These are phyloP conservation scores for Cylindroiulus punctatus DNA, from an alignment of 2,888 invertebrate genomes.

Conservation along the genomic window DNA sequence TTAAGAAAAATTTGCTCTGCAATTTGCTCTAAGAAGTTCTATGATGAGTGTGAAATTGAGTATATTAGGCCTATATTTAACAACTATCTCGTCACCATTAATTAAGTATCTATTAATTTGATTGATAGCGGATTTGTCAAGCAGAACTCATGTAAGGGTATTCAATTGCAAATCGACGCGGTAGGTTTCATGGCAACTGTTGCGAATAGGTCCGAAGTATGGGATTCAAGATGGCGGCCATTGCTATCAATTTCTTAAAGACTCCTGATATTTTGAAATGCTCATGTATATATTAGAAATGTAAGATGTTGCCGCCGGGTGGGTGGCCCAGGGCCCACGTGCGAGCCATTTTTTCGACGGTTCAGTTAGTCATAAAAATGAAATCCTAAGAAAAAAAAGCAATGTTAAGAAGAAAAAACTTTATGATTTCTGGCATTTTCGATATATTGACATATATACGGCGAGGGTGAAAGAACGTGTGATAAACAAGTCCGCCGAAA, in stretches of 20 bases:
- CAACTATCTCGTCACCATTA: neutral
- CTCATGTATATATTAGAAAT: constrained; percentile 31
- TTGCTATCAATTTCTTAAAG: constrained; percentile 30
- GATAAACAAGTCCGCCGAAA: neutral
- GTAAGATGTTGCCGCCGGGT: constrained; percentile 26
- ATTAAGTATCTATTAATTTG: constrained; percentile 25
- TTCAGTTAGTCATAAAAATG: constrained; percentile 33
- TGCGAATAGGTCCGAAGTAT: neutral
- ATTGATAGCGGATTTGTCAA: constrained; percentile 34
- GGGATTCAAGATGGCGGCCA: constrained; percentile 8
- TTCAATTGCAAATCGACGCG: neutral
- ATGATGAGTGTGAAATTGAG: neutral
- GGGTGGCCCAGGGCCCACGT: constrained; percentile 33
- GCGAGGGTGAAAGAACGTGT: neutral
- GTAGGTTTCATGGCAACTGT: constrained; percentile 7
- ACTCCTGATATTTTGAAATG: constrained; percentile 22
- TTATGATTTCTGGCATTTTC: constrained; percentile 42
- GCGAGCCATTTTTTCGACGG: constrained; percentile 23
- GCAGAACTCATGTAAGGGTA: neutral
- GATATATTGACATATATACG: constrained; percentile 34
- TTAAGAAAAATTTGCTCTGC: too few relatives aligned
- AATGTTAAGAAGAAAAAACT: neutral
- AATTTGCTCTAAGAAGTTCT: neutral
- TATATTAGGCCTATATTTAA: neutral
- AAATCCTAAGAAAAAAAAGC: neutral